Evolutionary conservation across 2,113 vertebrate genomes (phyloP).

Genomic region (Anhinga anhinga): DNA sequence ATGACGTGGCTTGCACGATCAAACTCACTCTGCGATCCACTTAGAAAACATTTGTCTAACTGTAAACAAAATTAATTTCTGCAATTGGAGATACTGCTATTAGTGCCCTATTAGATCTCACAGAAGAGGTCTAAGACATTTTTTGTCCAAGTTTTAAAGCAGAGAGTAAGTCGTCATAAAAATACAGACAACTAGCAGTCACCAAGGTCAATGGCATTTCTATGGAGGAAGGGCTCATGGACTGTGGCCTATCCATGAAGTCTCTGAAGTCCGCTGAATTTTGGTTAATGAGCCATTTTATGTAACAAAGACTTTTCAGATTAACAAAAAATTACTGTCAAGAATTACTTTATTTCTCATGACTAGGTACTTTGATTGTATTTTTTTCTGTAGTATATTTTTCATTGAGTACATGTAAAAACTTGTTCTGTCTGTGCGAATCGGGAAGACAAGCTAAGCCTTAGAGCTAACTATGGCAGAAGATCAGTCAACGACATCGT

Average conservation of each 20-base stretch:
- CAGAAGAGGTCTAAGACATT: not conserved
- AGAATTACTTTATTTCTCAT: constrained; percentile 65
- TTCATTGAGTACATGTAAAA: constrained; percentile 56
- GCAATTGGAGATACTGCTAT: not conserved
- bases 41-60: not conserved
- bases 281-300: constrained; percentile 46
- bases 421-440: constrained; percentile 63
- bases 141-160: not conserved
- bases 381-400: constrained; percentile 49
- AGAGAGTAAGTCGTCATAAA: not conserved
- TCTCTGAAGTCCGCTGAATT: constrained; percentile 16
- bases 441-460: constrained; percentile 61
- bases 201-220: not conserved
- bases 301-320: constrained; percentile 61
- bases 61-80: not conserved
- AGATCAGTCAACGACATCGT: constrained; percentile 70
- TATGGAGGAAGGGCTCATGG: not conserved
- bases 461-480: constrained; percentile 69
- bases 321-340: constrained; percentile 68
- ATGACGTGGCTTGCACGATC: accelerated
- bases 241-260: not conserved
- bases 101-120: not conserved
- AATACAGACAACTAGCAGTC: not conserved
- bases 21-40: not conserved
- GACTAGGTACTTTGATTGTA: constrained; percentile 47